Base-by-base conservation (phyloP, 2,797 vertebrate genomes). In the Labeo calbasu region DNA sequence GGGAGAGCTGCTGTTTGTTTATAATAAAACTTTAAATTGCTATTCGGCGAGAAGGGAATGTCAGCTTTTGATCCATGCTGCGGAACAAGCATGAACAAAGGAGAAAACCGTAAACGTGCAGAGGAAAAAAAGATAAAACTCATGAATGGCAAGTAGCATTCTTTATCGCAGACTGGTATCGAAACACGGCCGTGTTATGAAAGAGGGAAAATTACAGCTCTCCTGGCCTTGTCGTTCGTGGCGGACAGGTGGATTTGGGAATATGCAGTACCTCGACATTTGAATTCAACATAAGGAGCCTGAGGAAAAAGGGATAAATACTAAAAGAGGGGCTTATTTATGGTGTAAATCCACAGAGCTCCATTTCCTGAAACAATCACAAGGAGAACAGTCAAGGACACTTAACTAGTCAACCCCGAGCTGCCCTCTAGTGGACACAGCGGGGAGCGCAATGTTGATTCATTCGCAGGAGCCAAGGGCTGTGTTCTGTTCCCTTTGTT, bases 371-470 rank as follows among this genome's bases (percentile, higher is more conserved):
- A 77, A 82, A 68, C 63, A 68, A 84, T 80, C 75, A 81, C 46
- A 83, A 83, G 70, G 84, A 81, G 48, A 46, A 28, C 53, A 78
- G 55, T 82, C 85, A 86, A 32, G 59, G 86, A 77, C 84, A 50
- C 77, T 80, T 83, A 63, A 73, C 63, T 28, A 71, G 63, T 51
- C 36, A 48, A 82, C 65, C 61, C 61, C 57, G 65, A 79, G 66
- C 66, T 86, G 88, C 85, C 77, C 85, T 88, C 89, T 89, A 82
- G 88, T 80, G 89, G 88, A 78, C 73, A 32, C 8, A 81, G 23
- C 43, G 23, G 61, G 61, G 83, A 87, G 25, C 2, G 0, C 55
- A 32, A 2, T 6, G 65, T 46, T 3, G 43, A 12, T 79, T 73
- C 55, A 32, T 70, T 83, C 51, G 36, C 57, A 57, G 63, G 23